Evolutionary conservation across 1,140 invertebrate genomes (phyloP).

Genomic region (Trichonephila clavipes): DNA sequence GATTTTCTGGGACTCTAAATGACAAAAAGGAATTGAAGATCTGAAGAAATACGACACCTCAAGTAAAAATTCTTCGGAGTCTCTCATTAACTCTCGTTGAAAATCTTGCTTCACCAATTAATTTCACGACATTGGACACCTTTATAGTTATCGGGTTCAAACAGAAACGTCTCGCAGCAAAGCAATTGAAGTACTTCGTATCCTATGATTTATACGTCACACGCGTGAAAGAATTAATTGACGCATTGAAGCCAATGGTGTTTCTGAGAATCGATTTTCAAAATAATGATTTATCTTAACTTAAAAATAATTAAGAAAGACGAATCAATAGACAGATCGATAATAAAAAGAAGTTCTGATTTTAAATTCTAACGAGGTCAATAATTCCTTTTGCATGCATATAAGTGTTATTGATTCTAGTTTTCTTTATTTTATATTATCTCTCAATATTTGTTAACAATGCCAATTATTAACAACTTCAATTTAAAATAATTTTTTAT

Average conservation of each 20-base stretch:
- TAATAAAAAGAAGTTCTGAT: too few species aligned
- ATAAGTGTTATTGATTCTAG: too few species aligned
- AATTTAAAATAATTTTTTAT: too few species aligned
- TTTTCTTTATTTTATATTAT: too few species aligned
- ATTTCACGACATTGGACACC: conserved; percentile 51
- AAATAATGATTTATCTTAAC: too few species aligned
- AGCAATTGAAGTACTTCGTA: neutral
- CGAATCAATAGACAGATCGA: too few species aligned
- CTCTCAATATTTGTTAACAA: too few species aligned
- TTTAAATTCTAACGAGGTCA: too few species aligned
- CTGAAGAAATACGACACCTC: neutral
- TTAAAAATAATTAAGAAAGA: too few species aligned
- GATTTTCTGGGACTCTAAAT: neutral
- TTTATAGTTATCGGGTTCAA: conserved; percentile 18
- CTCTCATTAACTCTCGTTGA: conserved; percentile 3
- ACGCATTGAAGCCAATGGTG: neutral
- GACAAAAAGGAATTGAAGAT: neutral
- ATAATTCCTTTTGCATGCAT: too few species aligned
- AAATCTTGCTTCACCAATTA: conserved; percentile 26
- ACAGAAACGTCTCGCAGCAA: neutral
- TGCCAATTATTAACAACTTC: too few species aligned
- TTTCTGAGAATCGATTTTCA: neutral
- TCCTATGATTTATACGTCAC: neutral
- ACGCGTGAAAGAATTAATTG: neutral
- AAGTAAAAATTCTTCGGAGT: neutral